Evolutionary conservation across 2,113 vertebrate genomes (phyloP), one percentile per base, ranked within the genome.

Genomic region (Hippocampus guttulatus): DNA sequence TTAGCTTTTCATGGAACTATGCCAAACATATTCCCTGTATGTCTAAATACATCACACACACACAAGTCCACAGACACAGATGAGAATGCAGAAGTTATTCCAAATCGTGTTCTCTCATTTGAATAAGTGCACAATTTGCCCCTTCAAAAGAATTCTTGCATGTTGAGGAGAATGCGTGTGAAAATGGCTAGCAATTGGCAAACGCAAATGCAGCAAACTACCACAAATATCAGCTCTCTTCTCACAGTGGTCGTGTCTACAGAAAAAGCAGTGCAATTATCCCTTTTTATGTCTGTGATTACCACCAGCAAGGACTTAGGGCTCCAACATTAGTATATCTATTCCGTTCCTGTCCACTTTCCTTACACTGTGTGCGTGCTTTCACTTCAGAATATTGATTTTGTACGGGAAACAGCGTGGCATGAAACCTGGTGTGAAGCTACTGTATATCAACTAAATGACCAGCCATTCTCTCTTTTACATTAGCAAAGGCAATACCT

Each of bases 281-380:
- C 3, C 40, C 74, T 80, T 79, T 88, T 90, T 86, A 87, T 14
- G 69, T 71, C 72, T 75, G 64, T 85, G 79, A 88, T 88, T 86
- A 87, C 80, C 69, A 66, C 69, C 52, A 64, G 49, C 81, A 55
- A 75, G 60, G 70, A 76, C 70, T 74, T 49, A 63, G 68, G 73
- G 74, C 69, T 74, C 71, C 45, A 9, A 79, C 83, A 84, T 87
- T 76, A 78, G 78, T 70, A 40, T 78, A 77, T 85, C 81, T 77
- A 67, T 85, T 79, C 62, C n/a, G 71, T 77, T 75, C 74, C 77
- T 72, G 67, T 72, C 72, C 70, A 75, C 62, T 74, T 69, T 74
- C 65, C 74, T 68, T 52, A 8, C 78, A 77, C 69, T 63, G 10
- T 62, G 70, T 62, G 70, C 45, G 64, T 69, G 76, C 70, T 49